Base-by-base conservation (phyloP, 37 sponge, comb jelly and placozoan species). In the Tethya wilhelma region DNA sequence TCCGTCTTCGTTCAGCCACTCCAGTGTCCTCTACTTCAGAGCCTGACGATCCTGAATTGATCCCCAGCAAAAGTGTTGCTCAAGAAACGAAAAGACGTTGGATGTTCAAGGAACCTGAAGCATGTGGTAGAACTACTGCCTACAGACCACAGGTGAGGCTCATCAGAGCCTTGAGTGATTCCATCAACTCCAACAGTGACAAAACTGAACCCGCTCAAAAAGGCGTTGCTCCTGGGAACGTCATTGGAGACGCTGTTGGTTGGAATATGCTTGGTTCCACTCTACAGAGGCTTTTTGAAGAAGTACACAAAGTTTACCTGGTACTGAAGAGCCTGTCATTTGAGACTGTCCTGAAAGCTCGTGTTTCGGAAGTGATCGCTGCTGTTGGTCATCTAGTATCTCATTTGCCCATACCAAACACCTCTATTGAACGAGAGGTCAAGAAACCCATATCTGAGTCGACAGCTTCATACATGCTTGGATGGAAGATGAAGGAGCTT, bases 401-500 rank as follows among this genome's bases (percentile, higher is more conserved):
- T 29, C 69, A 80, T 29, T 42, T 80, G 37, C 80, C 80, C 14
- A 14, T 76, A 3, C 77, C 77, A 2, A 42, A 23, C 36, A 43
- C 26, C 23, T 2, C 34, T 42, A 25, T 12, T 17, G 9, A 39
- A 3, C 5, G 1, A 0, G 37, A 76, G 28, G 29, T 62, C 38
- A 41, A 0, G 1, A 57, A 0, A 7, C 14, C 42, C 36, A 9
- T 25, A 26, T 9, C 43, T 28, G 26, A 17, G 0, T 59, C 60
- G 0, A 40, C n/a, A 20, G 39, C 58, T 26, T 2, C 69, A 14
- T 69, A 40, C n/a, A 3, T 37, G 38, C 36, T 80, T 49, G 70
- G 69, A n/a, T 49, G 34, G 17, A 80, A 69, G 43, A 2, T 80
- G 31, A 67, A 80, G 59, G 80, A 69, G 57, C 58, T 80, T 62